phyloP scores from a whole-genome alignment of 2,113 vertebrate genomes.

The Megalops atlanticus region DNA sequence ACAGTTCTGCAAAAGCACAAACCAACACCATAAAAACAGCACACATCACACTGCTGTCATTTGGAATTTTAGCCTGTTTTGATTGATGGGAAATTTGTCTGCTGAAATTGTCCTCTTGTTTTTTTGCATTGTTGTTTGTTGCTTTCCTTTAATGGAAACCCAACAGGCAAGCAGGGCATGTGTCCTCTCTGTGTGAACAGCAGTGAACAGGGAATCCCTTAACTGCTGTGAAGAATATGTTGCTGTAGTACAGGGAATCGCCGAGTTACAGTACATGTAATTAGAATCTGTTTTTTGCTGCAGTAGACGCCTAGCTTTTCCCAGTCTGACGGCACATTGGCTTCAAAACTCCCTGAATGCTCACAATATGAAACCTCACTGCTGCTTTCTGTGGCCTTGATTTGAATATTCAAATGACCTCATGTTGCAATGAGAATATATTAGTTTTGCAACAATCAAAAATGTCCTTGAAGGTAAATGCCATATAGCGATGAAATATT shows the following conservation, averaged over 20 bases:
- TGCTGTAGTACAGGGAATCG: not conserved
- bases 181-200: not conserved
- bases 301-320: not conserved
- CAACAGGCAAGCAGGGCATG: not conserved
- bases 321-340: not conserved
- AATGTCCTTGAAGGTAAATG: no score
- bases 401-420: not conserved
- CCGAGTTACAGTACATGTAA: not conserved
- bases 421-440: not conserved
- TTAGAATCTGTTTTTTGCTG: not conserved
- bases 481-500: not conserved
- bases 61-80: not conserved
- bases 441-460: not conserved
- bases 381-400: not conserved
- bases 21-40: not conserved
- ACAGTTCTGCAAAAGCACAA: not conserved
- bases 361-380: not conserved
- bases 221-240: not conserved
- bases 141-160: not conserved
- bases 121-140: no score
- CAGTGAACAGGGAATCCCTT: not conserved
- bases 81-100: not conserved
- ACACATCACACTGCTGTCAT: not conserved
- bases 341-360: not conserved
- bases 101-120: not conserved